Base-by-base conservation (phyloP, 2,113 vertebrate species). In the Oceanodroma tethys region DNA sequence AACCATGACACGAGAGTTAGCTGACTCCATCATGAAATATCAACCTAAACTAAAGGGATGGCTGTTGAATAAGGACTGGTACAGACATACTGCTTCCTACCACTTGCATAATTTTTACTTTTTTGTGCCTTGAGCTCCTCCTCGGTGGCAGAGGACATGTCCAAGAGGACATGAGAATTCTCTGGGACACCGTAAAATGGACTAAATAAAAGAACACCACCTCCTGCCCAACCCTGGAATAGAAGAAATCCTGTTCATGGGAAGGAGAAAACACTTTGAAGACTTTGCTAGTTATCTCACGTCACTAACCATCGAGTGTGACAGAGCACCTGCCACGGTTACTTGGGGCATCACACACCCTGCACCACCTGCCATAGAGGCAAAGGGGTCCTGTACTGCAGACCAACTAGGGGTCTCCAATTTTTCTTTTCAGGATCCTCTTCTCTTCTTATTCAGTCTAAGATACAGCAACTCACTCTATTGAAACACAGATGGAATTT, bases 391-490 rank as follows among this genome's bases (percentile, higher is more conserved):
- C 27, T 26, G 20, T 32, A 43, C 11, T 2, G 2, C n/a, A 65
- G 43, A 76, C 11, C 11, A 74, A 14, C 8, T 22, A 58, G 0
- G 0, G 3, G 25, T 26, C 16, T 63, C 43, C 25, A 81, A 0
- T 40, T 60, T 38, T 73, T 62, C 18, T 75, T 78, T 70, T 65
- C 73, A 78, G 30, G 10, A 1, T 91, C 42, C 34, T 56, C 20
- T 26, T 58, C 32, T 50, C 27, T 45, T 60, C 59, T 56, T 65
- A 55, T 13, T 74, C 62, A 68, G 6, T 48, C 17, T 90, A 63
- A 81, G 36, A 7, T 65, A 45, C 27, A 40, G 17, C n/a, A 91
- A 47, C 21, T 81, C 45, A 13, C 27, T 34, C 38, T n/a, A 3
- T 6, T 32, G 43, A 89, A 70, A 89, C 47, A 68, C 16, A 45